Percentiles rank a stretch among this genome's conserved stretches.
Conservation (phyloP, 2,113 vertebrate species). For the Progne subis region DNA sequence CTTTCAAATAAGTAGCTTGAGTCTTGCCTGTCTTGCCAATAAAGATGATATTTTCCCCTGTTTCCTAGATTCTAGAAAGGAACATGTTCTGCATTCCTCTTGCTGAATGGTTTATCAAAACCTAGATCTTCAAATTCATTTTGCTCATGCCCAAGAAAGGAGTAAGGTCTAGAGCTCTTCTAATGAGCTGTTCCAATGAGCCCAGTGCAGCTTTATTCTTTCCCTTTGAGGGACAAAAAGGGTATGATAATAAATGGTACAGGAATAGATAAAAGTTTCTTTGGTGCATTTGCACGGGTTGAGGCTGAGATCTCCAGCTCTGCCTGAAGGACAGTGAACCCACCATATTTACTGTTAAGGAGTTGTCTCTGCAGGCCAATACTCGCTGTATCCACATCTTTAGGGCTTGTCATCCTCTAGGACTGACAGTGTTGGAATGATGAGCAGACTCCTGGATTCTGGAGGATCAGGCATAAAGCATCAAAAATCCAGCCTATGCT, state of each 20-base stretch:
- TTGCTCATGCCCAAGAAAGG: neutral
- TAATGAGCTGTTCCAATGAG: neutral
- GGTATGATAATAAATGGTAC: neutral
- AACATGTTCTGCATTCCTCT: neutral
- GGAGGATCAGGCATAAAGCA: neutral
- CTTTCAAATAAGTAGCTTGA: neutral
- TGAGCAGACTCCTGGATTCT: neutral
- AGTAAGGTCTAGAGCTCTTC: neutral
- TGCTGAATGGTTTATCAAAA: neutral
- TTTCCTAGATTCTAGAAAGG: neutral
- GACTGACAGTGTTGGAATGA: neutral
- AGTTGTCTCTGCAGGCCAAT: neutral
- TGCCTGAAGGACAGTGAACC: neutral
- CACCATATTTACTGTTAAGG: neutral
- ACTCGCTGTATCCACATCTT: neutral
- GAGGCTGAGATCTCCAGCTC: neutral
- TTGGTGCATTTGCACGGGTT: fast-evolving
- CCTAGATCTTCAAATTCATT: neutral
- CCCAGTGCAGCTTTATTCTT: neutral
- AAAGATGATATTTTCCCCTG: neutral
- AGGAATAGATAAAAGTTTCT: neutral
- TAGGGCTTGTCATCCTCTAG: neutral
- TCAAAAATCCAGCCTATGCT: neutral
- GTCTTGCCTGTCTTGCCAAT: neutral
- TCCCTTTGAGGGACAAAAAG: neutral